phyloP scores from a whole-genome alignment of 2,888 invertebrate species.

The Scaeva pyrastri region DNA sequence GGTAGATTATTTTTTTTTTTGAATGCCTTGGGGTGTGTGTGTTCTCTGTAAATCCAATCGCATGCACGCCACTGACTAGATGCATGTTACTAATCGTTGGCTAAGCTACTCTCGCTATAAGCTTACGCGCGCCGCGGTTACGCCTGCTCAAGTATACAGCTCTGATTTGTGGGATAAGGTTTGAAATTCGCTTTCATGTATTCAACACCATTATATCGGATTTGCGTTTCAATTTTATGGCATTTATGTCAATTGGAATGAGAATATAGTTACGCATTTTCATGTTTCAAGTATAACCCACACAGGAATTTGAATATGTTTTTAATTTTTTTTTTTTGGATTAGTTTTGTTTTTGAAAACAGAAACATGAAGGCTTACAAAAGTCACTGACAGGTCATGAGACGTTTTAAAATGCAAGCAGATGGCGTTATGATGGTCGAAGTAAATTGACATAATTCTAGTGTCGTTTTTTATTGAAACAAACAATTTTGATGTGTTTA shows the following conservation, averaged over 20 bases:
- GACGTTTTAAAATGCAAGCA: conserved; percentile 11
- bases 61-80: conserved; percentile 51
- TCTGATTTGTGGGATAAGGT: conserved; percentile 70
- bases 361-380: conserved; percentile 67
- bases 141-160: conserved; percentile 45
- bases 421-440: background rate
- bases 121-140: conserved; percentile 31
- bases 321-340: background rate
- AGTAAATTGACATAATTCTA: conserved; percentile 13
- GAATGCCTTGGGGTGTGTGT: background rate
- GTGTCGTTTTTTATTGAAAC: background rate
- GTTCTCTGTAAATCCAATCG: conserved; percentile 17
- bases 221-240: conserved; percentile 53
- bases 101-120: conserved; percentile 51
- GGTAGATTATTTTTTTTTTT: background rate
- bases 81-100: conserved; percentile 67
- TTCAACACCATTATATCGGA: conserved; percentile 47
- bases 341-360: background rate
- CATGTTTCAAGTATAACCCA: conserved; percentile 59
- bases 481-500: too few relatives aligned
- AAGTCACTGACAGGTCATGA: conserved; percentile 60
- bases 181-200: conserved; percentile 47
- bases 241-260: conserved; percentile 61
- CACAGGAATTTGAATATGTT: conserved; percentile 30
- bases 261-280: conserved; percentile 43